Conservation (phyloP, 2,888 invertebrate species). For the Cerceris rybyensis region DNA sequence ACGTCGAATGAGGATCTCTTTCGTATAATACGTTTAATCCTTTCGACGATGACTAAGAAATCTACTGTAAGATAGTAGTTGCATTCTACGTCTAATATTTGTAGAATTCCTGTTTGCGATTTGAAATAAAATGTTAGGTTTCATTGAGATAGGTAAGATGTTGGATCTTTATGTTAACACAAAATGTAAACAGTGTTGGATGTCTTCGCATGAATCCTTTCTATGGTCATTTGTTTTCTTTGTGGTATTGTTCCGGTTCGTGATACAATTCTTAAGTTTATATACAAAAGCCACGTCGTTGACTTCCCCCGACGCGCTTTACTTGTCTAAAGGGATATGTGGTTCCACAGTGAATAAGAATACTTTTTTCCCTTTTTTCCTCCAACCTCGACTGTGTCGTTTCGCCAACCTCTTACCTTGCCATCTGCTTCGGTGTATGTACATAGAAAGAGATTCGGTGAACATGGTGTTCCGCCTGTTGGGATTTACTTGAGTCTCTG, state of each 20-base stretch:
- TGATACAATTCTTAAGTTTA: conserved; percentile 48
- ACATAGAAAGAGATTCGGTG: conserved; percentile 32
- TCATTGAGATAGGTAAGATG: no score
- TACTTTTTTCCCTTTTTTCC: conserved; percentile 44
- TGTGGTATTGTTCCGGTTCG: conserved; percentile 34
- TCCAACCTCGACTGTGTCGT: conserved; percentile 27
- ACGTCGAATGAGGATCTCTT: neutral
- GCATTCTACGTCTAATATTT: no score
- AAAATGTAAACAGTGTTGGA: no score
- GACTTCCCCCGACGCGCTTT: conserved; percentile 36
- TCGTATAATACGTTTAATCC: neutral
- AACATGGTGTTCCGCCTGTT: conserved; percentile 46
- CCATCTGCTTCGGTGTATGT: conserved; percentile 12
- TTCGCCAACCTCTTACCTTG: conserved; percentile 14
- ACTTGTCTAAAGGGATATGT: conserved; percentile 42
- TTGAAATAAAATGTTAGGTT: no score
- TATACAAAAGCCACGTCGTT: conserved; percentile 42
- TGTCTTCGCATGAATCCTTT: conserved; percentile 9
- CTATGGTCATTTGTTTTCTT: conserved; percentile 30
- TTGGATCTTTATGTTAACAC: no score
- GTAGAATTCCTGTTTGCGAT: no score
- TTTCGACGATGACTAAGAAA: neutral
- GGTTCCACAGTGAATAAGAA: conserved; percentile 46
- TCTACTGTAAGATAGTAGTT: neutral
- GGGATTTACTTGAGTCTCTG: conserved; percentile 45